phyloP scores from a whole-genome alignment of 2,113 vertebrate species.

The Ascaphus truei region DNA sequence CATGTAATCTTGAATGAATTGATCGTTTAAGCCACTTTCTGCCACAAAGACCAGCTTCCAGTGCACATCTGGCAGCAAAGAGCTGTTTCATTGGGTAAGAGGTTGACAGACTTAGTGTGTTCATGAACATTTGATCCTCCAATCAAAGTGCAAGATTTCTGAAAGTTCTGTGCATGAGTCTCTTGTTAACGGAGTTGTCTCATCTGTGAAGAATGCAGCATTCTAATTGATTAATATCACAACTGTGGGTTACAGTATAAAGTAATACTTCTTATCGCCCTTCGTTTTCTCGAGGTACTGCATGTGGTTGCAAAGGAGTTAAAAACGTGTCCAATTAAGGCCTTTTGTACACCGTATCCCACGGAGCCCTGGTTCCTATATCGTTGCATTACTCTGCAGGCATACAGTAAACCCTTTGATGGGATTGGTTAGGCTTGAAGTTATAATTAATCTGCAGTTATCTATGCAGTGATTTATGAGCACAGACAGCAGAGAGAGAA shows the following conservation, averaged over 20 bases:
- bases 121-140: conserved; percentile 10
- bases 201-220: conserved; percentile 7
- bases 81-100: not conserved
- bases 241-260: not conserved
- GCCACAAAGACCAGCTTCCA: too few species aligned
- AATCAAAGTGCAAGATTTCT: not conserved
- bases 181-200: conserved; percentile 10
- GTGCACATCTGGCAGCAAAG: too few species aligned
- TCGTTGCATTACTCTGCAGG: conserved; percentile 39
- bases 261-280: not conserved
- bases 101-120: not conserved
- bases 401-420: conserved; percentile 43
- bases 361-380: conserved; percentile 37
- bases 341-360: conserved; percentile 26
- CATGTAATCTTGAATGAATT: too few species aligned
- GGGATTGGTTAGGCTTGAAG: conserved; percentile 47
- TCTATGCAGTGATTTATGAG: conserved; percentile 43
- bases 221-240: conserved; percentile 22
- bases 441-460: conserved; percentile 57
- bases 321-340: conserved; percentile 27
- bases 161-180: too few species aligned
- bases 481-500: conserved; percentile 37
- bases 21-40: too few species aligned
- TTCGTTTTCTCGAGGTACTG: not conserved
- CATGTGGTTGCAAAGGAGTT: conserved; percentile 27